Base-by-base conservation (phyloP, 2,797 vertebrate genomes). In the Pipistrellus pygmaeus region DNA sequence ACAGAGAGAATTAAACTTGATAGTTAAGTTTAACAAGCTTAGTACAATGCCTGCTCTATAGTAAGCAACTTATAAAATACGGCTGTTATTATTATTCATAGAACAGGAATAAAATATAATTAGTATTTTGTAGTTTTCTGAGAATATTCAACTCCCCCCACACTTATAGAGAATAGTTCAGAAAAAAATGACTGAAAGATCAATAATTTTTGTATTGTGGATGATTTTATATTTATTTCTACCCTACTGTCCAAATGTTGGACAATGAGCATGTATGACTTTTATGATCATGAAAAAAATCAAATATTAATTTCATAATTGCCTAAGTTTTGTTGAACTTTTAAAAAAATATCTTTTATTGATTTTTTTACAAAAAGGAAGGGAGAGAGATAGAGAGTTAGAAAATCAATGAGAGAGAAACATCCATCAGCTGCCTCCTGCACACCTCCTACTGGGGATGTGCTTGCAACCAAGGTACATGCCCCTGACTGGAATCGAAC, bases 181-280 rank as follows among this genome's bases (percentile, higher is more conserved):
- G 51, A 14, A 78, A 88, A 88, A 94, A 93, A 85, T 25, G 48
- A 76, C n/a, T 53, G 3, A 95, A 93, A 80, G 35, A 66, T 60
- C 41, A 88, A 57, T 69, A 53, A 88, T 60, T 27, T 62, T 87
- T 85, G 2, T 71, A 80, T 20, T 44, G 9, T 53, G 15, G 8
- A 62, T 90, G n/a, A 83, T 78, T 83, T 77, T 75, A 84, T 71
- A 30, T 66, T 48, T 85, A 35, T 41, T 85, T 80, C 15, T 85
- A 53, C 10, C 4, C 69, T 87, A 76, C 32, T 75, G 35, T 92
- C 3, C 6, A 92, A 64, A 64, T 82, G 48, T 81, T 94, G 89
- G 77, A 10, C n/a, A 60, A 35, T 72, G 30, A 92, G 1, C 18
- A 64, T 25, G 8, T 48, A 71, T 78, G 64, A 46, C 18, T 88